These are phyloP conservation scores for Syndactyla subalaris DNA, from an alignment of 2,797 vertebrate species.

Conservation along the genomic window DNA sequence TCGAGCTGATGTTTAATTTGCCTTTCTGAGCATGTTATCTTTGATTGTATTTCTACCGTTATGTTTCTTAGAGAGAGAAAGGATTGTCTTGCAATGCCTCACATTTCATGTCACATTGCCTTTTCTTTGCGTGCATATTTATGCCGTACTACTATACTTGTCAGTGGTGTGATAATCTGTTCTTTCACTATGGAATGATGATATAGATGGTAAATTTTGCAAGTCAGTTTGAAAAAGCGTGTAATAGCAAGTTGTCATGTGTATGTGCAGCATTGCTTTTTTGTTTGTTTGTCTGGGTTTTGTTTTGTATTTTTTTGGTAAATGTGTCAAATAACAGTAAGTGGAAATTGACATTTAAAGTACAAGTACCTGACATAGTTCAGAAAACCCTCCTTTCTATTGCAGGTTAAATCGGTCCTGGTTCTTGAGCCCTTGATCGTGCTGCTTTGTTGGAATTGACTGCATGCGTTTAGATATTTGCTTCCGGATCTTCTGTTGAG, in stretches of 20 bases:
- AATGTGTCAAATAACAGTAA: neutral
- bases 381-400: conserved; percentile 66
- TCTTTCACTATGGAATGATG: neutral
- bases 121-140: neutral
- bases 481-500: neutral
- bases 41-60: neutral
- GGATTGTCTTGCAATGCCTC: neutral
- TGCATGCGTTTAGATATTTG: neutral
- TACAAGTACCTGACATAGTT: conserved; percentile 1
- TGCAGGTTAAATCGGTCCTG: conserved; percentile 71
- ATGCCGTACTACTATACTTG: neutral
- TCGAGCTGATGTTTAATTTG: neutral
- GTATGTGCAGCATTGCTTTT: neutral
- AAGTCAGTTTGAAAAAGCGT: neutral
- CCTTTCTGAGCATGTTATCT: neutral
- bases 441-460: neutral
- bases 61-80: neutral
- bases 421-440: neutral
- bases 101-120: neutral
- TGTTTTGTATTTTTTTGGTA: neutral
- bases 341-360: neutral
- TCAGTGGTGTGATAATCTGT: neutral
- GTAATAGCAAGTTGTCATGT: neutral
- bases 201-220: neutral
- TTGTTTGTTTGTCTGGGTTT: no score